These are phyloP conservation scores for Ceratoteleas bidentatus DNA, from an alignment of 1,140 invertebrate species.

Conservation along the genomic window DNA sequence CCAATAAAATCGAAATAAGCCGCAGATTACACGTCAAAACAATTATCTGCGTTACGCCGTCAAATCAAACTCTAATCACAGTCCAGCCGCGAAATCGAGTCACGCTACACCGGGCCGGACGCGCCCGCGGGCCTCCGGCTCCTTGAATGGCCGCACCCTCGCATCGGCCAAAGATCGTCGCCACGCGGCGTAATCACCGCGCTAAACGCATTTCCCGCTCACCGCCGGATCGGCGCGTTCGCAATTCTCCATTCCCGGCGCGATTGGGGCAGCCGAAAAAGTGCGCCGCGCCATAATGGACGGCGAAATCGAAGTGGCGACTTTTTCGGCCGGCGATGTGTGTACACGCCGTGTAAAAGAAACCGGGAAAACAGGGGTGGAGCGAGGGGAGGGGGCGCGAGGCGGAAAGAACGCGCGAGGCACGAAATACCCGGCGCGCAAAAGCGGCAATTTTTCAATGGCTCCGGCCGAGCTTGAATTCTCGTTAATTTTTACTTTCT, in stretches of 20 bases:
- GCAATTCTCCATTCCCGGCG: too few species aligned
- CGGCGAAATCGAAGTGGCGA: constrained; percentile 39
- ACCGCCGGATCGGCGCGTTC: constrained; percentile 47
- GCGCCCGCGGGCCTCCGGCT: constrained; percentile 27
- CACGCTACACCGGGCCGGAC: constrained; percentile 32
- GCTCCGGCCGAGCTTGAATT: constrained; percentile 79
- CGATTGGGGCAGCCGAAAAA: constrained; percentile 23
- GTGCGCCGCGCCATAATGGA: constrained; percentile 41
- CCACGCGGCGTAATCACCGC: constrained; percentile 26
- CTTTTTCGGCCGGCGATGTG: constrained; percentile 13
- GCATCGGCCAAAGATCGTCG: constrained; percentile 35
- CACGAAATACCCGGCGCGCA: constrained; percentile 66
- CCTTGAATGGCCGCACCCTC: constrained; percentile 28
- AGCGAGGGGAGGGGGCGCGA: constrained; percentile 28
- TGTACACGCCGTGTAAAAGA: constrained; percentile 41
- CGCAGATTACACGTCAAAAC: constrained; percentile 37
- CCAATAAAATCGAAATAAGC: constrained; percentile 26
- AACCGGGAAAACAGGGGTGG: constrained; percentile 28
- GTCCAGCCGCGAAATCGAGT: constrained; percentile 17
- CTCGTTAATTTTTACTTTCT: constrained; percentile 81
- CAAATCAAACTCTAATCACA: constrained; percentile 44
- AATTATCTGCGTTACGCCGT: constrained; percentile 7
- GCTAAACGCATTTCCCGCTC: constrained; percentile 59
- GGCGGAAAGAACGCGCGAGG: constrained; percentile 47
- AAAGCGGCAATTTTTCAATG: constrained; percentile 79